Conservation (phyloP, 2,113 vertebrate species). For the Uropsilus gracilis region DNA sequence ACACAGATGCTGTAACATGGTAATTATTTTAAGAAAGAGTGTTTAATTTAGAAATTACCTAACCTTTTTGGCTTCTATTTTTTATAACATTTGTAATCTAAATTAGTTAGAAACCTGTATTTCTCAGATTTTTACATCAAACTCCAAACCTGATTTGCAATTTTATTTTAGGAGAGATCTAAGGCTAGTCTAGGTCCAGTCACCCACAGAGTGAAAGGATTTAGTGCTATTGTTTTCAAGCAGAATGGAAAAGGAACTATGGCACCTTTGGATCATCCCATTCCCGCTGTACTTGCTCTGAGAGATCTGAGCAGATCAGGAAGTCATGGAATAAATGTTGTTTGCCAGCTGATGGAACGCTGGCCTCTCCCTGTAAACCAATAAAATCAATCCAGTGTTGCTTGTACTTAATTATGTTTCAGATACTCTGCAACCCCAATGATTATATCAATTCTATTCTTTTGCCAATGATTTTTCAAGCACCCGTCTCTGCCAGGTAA, state of each 20-base stretch:
- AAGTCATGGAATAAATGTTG: background rate
- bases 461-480: slow-evolving; percentile 44
- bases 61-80: slow-evolving; percentile 76
- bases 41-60: slow-evolving; percentile 77
- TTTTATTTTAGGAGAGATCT: slow-evolving; percentile 64
- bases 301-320: slow-evolving; percentile 10
- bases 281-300: background rate
- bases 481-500: background rate
- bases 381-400: background rate
- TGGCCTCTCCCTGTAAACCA: background rate
- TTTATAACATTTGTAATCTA: slow-evolving; percentile 70
- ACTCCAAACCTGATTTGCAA: slow-evolving; percentile 44
- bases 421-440: slow-evolving; percentile 30
- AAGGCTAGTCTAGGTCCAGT: background rate
- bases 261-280: background rate
- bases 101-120: slow-evolving; percentile 70
- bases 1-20: slow-evolving; percentile 66
- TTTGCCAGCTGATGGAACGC: slow-evolving; percentile 21
- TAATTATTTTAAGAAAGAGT: slow-evolving; percentile 72
- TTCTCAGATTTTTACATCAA: slow-evolving; percentile 60
- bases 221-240: background rate
- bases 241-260: background rate
- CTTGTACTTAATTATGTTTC: background rate
- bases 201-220: slow-evolving; percentile 3
- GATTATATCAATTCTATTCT: slow-evolving; percentile 45